phyloP scores from a whole-genome alignment of 1,140 invertebrate species.

The Orussus abietinus region DNA sequence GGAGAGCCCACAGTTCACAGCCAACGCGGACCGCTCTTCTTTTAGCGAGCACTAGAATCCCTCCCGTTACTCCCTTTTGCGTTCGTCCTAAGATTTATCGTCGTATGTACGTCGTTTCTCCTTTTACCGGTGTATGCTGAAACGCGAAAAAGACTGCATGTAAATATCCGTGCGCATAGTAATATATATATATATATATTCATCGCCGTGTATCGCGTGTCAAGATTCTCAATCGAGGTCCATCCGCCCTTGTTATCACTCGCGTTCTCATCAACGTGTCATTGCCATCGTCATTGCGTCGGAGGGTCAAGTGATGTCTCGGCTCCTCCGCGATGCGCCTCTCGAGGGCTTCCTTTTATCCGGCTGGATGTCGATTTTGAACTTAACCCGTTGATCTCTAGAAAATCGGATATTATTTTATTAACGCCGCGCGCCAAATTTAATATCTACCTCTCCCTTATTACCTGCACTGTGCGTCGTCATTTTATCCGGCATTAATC shows the following conservation, averaged over 20 bases:
- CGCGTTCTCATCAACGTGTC: constrained; percentile 11
- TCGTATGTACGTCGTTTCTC: constrained; percentile 11
- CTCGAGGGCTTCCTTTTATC: neutral
- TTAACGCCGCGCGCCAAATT: too few relatives aligned
- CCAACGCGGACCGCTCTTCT: too few relatives aligned
- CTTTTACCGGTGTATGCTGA: constrained; percentile 18
- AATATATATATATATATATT: constrained; percentile 25
- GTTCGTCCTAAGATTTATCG: constrained; percentile 14
- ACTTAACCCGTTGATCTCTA: too few relatives aligned
- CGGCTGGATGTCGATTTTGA: too few relatives aligned
- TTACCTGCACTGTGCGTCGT: too few relatives aligned
- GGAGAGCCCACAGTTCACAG: too few relatives aligned
- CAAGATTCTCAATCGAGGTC: constrained; percentile 21
- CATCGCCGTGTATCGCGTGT: constrained; percentile 19
- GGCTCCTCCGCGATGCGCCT: neutral
- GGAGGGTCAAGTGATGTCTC: neutral
- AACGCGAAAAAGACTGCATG: constrained; percentile 28
- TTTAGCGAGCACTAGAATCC: constrained; percentile 11
- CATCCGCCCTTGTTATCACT: constrained; percentile 4
- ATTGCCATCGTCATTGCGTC: constrained; percentile 11
- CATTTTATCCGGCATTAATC: too few relatives aligned
- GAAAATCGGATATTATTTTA: too few relatives aligned
- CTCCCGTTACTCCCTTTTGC: constrained; percentile 3
- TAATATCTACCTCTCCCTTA: too few relatives aligned
- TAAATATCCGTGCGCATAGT: constrained; percentile 28